phyloP scores from a whole-genome alignment of 2,113 vertebrate species.

The Antennarius striatus region DNA sequence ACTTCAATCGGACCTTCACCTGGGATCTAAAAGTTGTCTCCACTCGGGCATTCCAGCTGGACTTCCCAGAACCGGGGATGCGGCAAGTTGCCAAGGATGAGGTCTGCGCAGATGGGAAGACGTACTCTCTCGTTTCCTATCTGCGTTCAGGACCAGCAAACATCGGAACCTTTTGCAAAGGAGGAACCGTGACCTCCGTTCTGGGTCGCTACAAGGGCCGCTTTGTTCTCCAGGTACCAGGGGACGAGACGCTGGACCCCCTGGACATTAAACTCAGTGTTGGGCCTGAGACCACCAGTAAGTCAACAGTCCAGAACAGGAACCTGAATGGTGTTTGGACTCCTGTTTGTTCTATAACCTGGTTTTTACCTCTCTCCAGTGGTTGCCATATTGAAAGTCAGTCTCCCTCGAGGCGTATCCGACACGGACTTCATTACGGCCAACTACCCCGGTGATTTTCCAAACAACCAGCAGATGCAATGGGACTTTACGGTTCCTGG shows the following conservation, averaged over 20 bases:
- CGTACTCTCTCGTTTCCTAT: constrained; percentile 77
- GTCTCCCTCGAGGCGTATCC: constrained; percentile 78
- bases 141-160: constrained; percentile 48
- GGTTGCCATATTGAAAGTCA: constrained; percentile 82
- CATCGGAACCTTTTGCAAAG: constrained; percentile 89
- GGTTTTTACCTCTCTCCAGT: constrained; percentile 58
- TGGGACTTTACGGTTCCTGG: constrained; percentile 87
- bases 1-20: constrained; percentile 85
- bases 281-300: constrained; percentile 83
- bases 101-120: constrained; percentile 78
- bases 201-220: constrained; percentile 68
- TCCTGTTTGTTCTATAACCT: too few relatives aligned
- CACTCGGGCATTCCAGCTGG: constrained; percentile 80
- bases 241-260: constrained; percentile 47
- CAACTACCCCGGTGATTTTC: constrained; percentile 83
- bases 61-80: constrained; percentile 81
- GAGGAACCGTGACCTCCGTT: constrained; percentile 82
- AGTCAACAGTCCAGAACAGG: constrained; percentile 38
- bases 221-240: constrained; percentile 44
- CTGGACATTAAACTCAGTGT: constrained; percentile 82
- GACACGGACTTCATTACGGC: constrained; percentile 82
- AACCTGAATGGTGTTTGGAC: too few relatives aligned
- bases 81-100: constrained; percentile 80
- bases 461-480: constrained; percentile 79
- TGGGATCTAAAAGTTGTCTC: constrained; percentile 83